Percentiles rank a stretch among this genome's conserved stretches.
Conservation (phyloP, 2,113 vertebrate genomes). For the Mus pahari region DNA sequence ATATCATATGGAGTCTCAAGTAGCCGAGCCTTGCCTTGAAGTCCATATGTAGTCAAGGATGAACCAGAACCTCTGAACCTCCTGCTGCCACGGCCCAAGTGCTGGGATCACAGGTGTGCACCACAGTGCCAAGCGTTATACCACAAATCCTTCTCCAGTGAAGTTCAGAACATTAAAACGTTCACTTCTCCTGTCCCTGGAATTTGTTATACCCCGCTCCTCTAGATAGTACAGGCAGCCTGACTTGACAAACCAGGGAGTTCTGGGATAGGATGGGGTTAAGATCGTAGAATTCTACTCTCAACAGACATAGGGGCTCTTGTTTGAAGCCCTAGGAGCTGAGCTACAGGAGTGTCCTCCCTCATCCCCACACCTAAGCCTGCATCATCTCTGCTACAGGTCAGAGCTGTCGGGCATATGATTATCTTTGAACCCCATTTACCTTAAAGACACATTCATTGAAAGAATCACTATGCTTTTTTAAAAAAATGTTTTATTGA, state of each 20-base stretch:
- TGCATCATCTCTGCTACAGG: background rate
- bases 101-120: background rate
- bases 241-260: background rate
- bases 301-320: background rate
- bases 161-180: slow-evolving; percentile 6
- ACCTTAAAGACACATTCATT: background rate
- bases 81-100: background rate
- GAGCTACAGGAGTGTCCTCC: background rate
- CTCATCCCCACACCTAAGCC: background rate
- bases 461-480: background rate
- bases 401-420: background rate
- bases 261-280: background rate
- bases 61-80: too few relatives aligned
- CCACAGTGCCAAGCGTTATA: background rate
- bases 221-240: background rate
- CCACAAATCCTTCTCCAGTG: background rate
- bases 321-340: background rate
- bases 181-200: background rate
- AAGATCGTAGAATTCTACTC: background rate
- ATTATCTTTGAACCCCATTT: background rate
- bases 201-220: background rate
- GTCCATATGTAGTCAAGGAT: background rate
- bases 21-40: background rate
- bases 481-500: background rate
- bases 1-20: background rate